phyloP scores from a whole-genome alignment of 2,113 vertebrate species.

The Prionailurus bengalensis region DNA sequence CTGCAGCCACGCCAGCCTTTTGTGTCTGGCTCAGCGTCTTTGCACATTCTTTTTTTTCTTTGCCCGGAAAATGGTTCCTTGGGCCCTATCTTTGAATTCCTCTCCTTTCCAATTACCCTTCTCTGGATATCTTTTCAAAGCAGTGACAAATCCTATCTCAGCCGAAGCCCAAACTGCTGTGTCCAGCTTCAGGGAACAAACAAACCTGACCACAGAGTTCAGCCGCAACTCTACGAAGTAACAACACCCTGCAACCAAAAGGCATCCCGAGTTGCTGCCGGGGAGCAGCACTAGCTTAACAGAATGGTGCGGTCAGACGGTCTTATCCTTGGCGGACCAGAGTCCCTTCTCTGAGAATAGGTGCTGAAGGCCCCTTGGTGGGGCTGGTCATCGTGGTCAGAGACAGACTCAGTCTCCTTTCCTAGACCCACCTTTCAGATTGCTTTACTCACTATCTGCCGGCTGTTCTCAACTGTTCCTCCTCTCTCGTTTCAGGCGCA shows the following conservation, averaged over 20 bases:
- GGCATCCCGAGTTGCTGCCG: neutral
- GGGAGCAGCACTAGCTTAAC: neutral
- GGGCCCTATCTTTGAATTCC: neutral
- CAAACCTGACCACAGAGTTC: neutral
- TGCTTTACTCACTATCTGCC: neutral
- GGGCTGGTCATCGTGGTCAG: neutral
- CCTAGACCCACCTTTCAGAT: neutral
- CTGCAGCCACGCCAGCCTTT: too few species aligned
- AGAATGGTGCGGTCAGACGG: neutral
- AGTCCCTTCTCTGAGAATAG: neutral
- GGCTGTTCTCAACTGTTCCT: neutral
- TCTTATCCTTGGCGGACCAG: neutral
- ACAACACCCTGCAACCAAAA: neutral
- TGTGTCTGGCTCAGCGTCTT: neutral
- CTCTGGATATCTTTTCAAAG: neutral
- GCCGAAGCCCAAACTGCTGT: neutral
- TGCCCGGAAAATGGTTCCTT: neutral
- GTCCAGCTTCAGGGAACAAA: neutral
- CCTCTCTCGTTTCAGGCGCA: neutral
- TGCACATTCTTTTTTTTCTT: neutral
- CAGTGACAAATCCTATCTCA: neutral
- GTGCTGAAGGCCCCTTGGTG: neutral
- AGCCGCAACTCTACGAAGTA: neutral
- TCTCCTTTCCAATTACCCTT: neutral
- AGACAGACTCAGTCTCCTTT: neutral